These are phyloP conservation scores for Eptatretus burgeri DNA, from an alignment of 2,113 vertebrate genomes.

Conservation along the genomic window DNA sequence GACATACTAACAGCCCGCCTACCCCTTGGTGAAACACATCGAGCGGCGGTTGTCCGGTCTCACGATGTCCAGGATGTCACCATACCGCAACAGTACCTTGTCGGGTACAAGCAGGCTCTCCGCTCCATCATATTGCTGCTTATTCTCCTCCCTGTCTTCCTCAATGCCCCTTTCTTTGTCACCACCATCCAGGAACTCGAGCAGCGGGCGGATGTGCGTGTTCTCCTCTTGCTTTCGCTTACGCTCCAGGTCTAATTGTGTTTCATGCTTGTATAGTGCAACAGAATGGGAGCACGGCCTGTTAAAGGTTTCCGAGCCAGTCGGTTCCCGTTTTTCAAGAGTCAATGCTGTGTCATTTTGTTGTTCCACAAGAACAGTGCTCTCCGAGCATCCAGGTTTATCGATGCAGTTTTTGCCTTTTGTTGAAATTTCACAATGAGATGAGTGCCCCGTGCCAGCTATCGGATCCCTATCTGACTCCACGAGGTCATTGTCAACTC, in stretches of 20 bases:
- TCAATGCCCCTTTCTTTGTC: background rate
- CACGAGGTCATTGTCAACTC: too few relatives aligned
- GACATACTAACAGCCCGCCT: too few relatives aligned
- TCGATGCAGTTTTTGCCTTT: too few relatives aligned
- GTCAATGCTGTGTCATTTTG: too few relatives aligned
- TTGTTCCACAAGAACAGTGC: too few relatives aligned
- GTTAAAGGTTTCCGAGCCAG: too few relatives aligned
- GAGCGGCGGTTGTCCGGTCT: conserved; percentile 2
- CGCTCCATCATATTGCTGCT: background rate
- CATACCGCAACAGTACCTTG: background rate
- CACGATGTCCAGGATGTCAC: conserved; percentile 1
- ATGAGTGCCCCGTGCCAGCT: too few relatives aligned
- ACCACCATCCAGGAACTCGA: background rate
- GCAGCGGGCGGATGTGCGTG: background rate
- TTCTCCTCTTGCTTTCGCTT: background rate
- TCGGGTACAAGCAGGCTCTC: background rate
- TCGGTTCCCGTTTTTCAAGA: too few relatives aligned
- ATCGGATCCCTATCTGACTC: too few relatives aligned
- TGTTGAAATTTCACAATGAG: too few relatives aligned
- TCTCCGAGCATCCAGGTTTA: too few relatives aligned
- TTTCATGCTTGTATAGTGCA: background rate
- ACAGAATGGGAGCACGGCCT: too few relatives aligned
- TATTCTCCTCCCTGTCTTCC: background rate
- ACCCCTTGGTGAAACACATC: background rate
- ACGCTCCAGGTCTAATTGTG: background rate